Conservation (phyloP, 2,797 vertebrate species). For the Tokudaia tokunoshimensis region DNA sequence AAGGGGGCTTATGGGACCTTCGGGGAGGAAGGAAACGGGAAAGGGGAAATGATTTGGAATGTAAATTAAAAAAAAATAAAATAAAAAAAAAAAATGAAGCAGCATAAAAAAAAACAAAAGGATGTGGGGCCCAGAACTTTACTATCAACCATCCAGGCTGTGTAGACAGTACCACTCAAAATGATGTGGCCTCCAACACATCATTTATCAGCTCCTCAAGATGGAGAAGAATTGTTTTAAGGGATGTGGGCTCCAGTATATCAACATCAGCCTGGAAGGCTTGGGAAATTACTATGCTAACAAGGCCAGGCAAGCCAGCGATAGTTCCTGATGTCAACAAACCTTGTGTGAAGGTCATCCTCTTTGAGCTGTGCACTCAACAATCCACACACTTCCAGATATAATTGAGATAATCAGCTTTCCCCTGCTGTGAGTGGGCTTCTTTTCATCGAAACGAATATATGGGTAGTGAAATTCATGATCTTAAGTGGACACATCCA, state of each 20-base stretch:
- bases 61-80: too few species aligned
- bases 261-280: neutral
- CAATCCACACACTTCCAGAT: neutral
- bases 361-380: neutral
- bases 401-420: neutral
- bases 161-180: neutral
- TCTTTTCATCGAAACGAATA: constrained; percentile 30
- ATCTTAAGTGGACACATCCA: neutral
- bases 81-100: too few species aligned
- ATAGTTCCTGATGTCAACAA: too few species aligned
- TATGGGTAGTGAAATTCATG: neutral
- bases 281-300: neutral
- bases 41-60: too few species aligned
- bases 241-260: neutral
- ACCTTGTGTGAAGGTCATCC: neutral
- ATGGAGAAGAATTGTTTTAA: neutral
- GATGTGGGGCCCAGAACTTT: neutral
- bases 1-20: too few species aligned
- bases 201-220: neutral
- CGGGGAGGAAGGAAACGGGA: too few species aligned
- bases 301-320: neutral
- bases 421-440: neutral
- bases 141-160: neutral
- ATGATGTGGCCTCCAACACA: neutral
- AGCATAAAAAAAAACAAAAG: too few species aligned